These are phyloP conservation scores for Apotomis turbidana DNA, from an alignment of 2,888 invertebrate genomes.

Conservation along the genomic window DNA sequence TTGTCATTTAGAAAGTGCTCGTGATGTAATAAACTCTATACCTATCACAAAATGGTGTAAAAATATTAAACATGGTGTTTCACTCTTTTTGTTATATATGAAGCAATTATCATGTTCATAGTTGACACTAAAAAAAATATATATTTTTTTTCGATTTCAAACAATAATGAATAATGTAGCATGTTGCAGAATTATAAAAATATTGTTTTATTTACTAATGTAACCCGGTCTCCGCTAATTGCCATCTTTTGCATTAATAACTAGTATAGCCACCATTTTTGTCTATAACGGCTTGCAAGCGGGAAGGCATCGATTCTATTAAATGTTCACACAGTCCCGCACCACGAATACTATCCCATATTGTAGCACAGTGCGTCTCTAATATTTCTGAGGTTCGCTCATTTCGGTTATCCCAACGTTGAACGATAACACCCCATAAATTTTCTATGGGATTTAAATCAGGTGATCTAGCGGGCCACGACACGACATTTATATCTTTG, in stretches of 20 bases:
- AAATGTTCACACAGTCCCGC: neutral
- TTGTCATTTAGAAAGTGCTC: no score
- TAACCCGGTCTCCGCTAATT: no score
- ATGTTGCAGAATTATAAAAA: no score
- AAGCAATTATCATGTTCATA: no score
- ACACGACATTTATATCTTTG: constrained; percentile 13
- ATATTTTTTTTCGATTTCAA: no score
- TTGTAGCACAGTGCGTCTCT: neutral
- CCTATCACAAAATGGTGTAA: no score
- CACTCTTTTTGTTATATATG: no score
- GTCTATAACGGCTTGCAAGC: constrained; percentile 13
- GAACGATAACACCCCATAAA: constrained; percentile 6
- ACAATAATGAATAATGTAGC: no score
- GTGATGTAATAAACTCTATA: no score
- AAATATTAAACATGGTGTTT: no score
- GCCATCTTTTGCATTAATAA: neutral
- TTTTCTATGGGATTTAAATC: constrained; percentile 31
- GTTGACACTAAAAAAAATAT: no score
- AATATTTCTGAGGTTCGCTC: constrained; percentile 12
- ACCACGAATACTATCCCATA: constrained; percentile 12
- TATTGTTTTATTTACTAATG: no score
- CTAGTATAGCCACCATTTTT: constrained; percentile 4
- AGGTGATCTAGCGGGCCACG: constrained; percentile 36
- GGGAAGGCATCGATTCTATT: constrained; percentile 6
- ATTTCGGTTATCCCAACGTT: constrained; percentile 14